These are phyloP conservation scores for Drosophila oshimai DNA, from an alignment of 1,140 invertebrate genomes.

Conservation along the genomic window DNA sequence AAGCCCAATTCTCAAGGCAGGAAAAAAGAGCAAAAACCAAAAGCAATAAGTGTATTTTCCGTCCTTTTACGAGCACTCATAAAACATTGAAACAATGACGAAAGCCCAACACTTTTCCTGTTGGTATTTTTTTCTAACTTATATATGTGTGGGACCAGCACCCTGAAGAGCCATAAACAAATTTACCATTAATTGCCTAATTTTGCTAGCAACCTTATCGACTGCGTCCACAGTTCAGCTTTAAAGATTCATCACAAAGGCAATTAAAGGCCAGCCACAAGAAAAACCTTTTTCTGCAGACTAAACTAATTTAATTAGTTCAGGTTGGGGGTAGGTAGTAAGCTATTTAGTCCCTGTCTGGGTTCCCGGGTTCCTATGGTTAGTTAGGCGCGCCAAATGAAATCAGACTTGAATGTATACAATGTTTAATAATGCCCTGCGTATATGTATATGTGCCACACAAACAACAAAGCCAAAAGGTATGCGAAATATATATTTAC, in stretches of 20 bases:
- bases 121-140: not conserved
- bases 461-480: slow-evolving; percentile 12
- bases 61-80: slow-evolving; percentile 57
- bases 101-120: slow-evolving; percentile 43
- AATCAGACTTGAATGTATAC: slow-evolving; percentile 60
- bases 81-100: slow-evolving; percentile 69
- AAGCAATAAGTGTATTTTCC: slow-evolving; percentile 68
- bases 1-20: slow-evolving; percentile 31
- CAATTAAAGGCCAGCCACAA: slow-evolving; percentile 54
- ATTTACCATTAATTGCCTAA: slow-evolving; percentile 70
- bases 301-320: slow-evolving; percentile 73
- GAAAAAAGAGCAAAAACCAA: not conserved
- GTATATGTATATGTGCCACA: slow-evolving; percentile 11
- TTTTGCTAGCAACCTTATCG: slow-evolving; percentile 31
- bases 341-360: slow-evolving; percentile 23
- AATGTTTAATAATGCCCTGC: slow-evolving; percentile 50
- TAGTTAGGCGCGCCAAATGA: slow-evolving; percentile 54
- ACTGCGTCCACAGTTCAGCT: slow-evolving; percentile 11
- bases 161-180: slow-evolving; percentile 34
- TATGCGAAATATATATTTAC: slow-evolving; percentile 15
- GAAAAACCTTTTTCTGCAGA: slow-evolving; percentile 47
- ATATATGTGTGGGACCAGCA: not conserved
- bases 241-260: slow-evolving; percentile 36
- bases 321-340: not conserved
- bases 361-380: slow-evolving; percentile 31